Conservation (phyloP, 2,113 vertebrate genomes). For the Sialia sialis region DNA sequence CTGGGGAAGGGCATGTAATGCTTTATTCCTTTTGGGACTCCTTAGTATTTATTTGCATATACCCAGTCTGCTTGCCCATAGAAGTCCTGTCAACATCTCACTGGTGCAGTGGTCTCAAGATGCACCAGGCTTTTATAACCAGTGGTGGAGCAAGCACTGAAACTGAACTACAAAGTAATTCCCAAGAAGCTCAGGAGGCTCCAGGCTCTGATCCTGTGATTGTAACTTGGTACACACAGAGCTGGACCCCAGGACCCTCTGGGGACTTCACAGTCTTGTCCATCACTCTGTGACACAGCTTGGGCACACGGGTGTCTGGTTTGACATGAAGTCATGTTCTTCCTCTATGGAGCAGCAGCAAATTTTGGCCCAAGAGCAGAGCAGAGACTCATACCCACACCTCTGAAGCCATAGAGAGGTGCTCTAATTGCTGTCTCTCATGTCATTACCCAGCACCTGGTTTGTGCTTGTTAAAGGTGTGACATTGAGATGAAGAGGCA, state of each 20-base stretch:
- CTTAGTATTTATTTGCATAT: neutral
- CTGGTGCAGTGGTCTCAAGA: neutral
- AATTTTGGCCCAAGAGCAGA: neutral
- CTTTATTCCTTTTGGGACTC: neutral
- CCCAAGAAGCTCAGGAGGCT: neutral
- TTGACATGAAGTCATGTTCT: neutral
- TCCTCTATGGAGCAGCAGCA: neutral
- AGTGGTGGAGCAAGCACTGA: neutral
- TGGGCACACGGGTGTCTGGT: accelerated
- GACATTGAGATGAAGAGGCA: neutral
- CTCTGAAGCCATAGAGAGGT: neutral
- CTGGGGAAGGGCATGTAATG: neutral
- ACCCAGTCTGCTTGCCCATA: neutral
- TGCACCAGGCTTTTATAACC: neutral
- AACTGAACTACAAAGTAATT: neutral
- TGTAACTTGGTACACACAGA: neutral
- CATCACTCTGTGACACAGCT: accelerated
- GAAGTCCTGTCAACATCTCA: neutral
- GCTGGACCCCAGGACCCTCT: neutral
- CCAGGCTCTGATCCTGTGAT: neutral
- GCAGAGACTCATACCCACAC: neutral
- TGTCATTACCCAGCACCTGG: neutral
- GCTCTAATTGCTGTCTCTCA: neutral
- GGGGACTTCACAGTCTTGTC: neutral
- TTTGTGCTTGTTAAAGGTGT: neutral